Base-by-base conservation (phyloP, 1,140 invertebrate genomes). In the Chrysomallon squamiferum region DNA sequence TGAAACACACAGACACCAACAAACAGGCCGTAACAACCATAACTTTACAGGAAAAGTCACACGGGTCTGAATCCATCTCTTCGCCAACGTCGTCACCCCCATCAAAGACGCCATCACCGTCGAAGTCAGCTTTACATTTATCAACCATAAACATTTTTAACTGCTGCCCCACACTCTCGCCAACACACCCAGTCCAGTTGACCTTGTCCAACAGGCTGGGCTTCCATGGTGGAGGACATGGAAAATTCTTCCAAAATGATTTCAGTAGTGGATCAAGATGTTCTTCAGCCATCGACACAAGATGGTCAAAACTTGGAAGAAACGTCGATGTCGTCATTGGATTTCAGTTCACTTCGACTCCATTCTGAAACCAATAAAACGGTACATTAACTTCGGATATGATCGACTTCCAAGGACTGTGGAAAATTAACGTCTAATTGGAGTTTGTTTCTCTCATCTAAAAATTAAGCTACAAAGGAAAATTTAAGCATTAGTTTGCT, bases 201-300 rank as follows among this genome's bases (percentile, higher is more conserved):
- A 65, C 63, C 33, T 59, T 20, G 41, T 58, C 47, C 20, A 65
- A 59, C 9, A 65, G 54, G 41, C 56, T 54, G 9, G 33, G 57
- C 5, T 65, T 65, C 63, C 63, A 65, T 27, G 63, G 63, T 6
- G 63, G 63, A 15, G 63, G 63, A 41, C 63, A 65, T n/a, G 63
- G 63, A 18, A 65, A 65, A 3, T 33, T 47, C 43, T 50, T n/a
- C 63, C 63, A 65, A 30, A 65, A 65, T 20, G 33, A 30, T 29
- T 27, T 22, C 18, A 59, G 38, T 13, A 59, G 22, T 9, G 58
- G 58, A 35, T 59, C 58, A n/a, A 59, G 35, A 18, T 59, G 41
- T 29, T 27, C 25, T 54, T 59, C 58, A 32, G 58, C 58, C 58
- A 59, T 59, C 35, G 35, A 38, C 35, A 38, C 35, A 7, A 59